Evolutionary conservation across 2,113 vertebrate species (phyloP), one percentile per base, ranked within the genome.

Genomic region (Talpa occidentalis): DNA sequence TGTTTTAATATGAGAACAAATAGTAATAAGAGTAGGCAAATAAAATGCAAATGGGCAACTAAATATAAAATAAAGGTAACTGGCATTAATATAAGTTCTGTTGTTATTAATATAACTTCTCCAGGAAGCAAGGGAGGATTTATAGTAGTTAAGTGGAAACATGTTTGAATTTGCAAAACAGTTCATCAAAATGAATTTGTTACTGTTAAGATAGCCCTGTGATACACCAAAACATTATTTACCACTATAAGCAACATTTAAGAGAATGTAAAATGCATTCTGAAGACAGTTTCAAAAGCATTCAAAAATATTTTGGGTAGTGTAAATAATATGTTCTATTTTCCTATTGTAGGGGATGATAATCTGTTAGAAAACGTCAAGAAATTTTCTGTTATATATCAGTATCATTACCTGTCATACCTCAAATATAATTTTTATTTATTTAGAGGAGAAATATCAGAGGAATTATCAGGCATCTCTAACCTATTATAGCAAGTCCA

Each of bases 211-310:
- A 82, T 16, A 91, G 32, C 32, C 42, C 42, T 87, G 17, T 54
- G 47, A 95, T 69, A 19, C 93, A 95, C 64, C 67, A 59, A 94
- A 78, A 72, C 64, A 80, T 66, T 83, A 76, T 89, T 89, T 87
- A 72, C 7, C 52, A 84, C 54, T 49, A 47, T 70, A 92, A 94
- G 72, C 16, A 86, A 59, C 15, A 90, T 3, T 82, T 82, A 76
- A 66, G 37, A 79, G 52, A 97, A 76, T 60, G 24, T 52, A 80
- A 95, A 76, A 84, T 60, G 24, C 17, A 14, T 88, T 93, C 24
- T 85, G 40, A 84, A 88, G 77, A 28, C 10, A 94, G 84, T 85
- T 85, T 19, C 32, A 80, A 93, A 84, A 88, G 30, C 47, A 84
- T 80, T 88, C 5, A 73, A 92, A 64, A 83, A 81, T n/a, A 72